phyloP scores from a whole-genome alignment of 2,797 vertebrate genomes.

The Notolepis coatsorum region DNA sequence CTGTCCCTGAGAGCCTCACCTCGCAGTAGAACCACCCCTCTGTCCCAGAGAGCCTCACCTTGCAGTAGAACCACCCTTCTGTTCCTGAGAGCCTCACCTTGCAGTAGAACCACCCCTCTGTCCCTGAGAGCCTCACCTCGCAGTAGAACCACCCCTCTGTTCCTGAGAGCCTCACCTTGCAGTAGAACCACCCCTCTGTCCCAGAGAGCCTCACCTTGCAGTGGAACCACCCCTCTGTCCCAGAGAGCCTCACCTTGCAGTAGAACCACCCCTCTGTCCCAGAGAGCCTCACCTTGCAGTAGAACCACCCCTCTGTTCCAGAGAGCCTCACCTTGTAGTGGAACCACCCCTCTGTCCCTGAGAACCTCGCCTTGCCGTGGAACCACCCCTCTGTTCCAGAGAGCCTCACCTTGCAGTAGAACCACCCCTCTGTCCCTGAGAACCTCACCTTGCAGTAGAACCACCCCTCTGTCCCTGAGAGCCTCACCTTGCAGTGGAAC shows the following conservation, averaged over 20 bases:
- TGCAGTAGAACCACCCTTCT: slow-evolving; percentile 41
- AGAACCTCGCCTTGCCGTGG: not conserved
- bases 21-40: no score
- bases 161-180: slow-evolving; percentile 46
- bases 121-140: not conserved
- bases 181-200: no score
- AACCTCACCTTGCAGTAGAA: not conserved
- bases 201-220: not conserved
- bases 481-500: slow-evolving; percentile 43
- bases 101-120: no score
- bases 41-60: not conserved
- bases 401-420: slow-evolving; percentile 42
- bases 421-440: no score
- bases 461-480: slow-evolving; percentile 56
- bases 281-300: not conserved
- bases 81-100: slow-evolving; percentile 50
- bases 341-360: no score
- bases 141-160: slow-evolving; percentile 48
- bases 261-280: no score
- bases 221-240: slow-evolving; percentile 54
- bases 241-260: slow-evolving; percentile 40
- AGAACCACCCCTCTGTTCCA: slow-evolving; percentile 55
- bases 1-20: slow-evolving; percentile 51
- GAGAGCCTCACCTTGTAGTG: slow-evolving; percentile 40
- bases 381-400: slow-evolving; percentile 56